phyloP scores from a whole-genome alignment of 2,888 invertebrate species.

The Nomada fabriciana region DNA sequence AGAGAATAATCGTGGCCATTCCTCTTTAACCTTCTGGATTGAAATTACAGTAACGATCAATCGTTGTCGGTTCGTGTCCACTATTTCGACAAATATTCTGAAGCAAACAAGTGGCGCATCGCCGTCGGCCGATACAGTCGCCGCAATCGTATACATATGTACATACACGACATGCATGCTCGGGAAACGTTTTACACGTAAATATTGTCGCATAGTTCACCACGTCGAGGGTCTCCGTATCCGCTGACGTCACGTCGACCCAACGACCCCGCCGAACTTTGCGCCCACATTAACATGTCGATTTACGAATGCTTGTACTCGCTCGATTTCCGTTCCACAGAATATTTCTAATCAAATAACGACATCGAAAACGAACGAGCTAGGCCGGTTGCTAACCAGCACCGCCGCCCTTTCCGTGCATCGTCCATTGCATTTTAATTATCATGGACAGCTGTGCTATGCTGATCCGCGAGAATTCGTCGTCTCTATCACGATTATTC shows the following conservation, averaged over 20 bases:
- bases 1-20: background rate
- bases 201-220: conserved; percentile 45
- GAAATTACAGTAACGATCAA: background rate
- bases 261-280: conserved; percentile 80
- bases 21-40: background rate
- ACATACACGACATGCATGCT: background rate
- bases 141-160: background rate
- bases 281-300: conserved; percentile 78
- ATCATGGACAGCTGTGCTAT: conserved; percentile 21
- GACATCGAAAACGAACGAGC: background rate
- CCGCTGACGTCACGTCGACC: conserved; percentile 82
- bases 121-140: conserved; percentile 3
- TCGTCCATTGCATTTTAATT: conserved; percentile 25
- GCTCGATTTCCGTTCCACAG: conserved; percentile 65
- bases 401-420: background rate
- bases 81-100: conserved; percentile 1
- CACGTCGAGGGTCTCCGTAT: conserved; percentile 79
- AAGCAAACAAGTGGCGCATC: conserved; percentile 5
- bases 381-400: background rate
- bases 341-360: conserved; percentile 29
- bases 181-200: conserved; percentile 25
- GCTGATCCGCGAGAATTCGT: conserved; percentile 3
- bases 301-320: conserved; percentile 64
- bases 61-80: background rate
- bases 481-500: background rate